Base-by-base conservation (phyloP, 2,113 vertebrate genomes). In the Cavia porcellus region DNA sequence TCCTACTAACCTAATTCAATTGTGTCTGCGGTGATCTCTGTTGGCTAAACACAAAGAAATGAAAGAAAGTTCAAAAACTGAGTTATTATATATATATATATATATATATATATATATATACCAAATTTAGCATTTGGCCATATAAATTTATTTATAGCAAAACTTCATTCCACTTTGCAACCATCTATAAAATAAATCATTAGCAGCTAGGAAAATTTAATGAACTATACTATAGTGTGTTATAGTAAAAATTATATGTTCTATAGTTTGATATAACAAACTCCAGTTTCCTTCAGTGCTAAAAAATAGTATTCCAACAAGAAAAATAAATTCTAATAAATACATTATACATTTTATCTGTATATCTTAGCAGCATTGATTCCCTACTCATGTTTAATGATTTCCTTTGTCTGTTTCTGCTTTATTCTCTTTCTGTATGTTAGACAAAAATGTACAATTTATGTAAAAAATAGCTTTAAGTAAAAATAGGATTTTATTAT, bases 1-100 rank as follows among this genome's bases (percentile, higher is more conserved):
- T 79, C 85, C 57, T 32, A 82, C 38, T 55, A 96, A 25, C 28
- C 35, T 30, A 5, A 24, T 92, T 92, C 30, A 28, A 14, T 30
- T 87, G 17, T 86, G 11, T 50, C 47, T 24, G 57, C 90, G 45
- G 47, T 91, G 84, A 81, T 5, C 12, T 75, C 14, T 80, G 85
- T 38, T 70, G 68, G 22, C 15, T 79, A 94, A 89, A 35, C 24
- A 47, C 42, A 62, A 94, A 77, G 45, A 92, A 94, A 89, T 77
- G 24, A 88, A 77, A 1, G 8, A 86, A 77, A 57, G 4, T 86
- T 79, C 25, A 62, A 59, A 95, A 87, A 35, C 20, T 64, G 2
- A 38, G 4, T 83, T 87, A 89, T 66, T 85, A 93, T 38, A n/a
- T 38, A 70, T 70, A 70, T 70, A 22, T 62, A 62, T 62, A 62